Conservation (phyloP, 2,888 invertebrate genomes). For the Lasiommata megera region DNA sequence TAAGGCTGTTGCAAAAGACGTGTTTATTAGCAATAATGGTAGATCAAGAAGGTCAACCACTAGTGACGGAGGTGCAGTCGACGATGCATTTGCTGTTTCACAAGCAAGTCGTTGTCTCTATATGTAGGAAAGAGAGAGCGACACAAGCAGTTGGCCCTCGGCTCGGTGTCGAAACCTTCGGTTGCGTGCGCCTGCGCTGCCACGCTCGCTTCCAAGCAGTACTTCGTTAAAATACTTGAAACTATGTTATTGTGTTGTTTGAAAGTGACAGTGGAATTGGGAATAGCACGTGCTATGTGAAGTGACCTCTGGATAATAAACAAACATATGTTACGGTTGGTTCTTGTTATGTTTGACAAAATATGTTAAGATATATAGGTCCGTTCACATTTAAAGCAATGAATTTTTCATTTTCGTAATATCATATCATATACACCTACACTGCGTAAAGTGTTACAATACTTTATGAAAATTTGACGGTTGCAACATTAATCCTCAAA, state of each 20-base stretch:
- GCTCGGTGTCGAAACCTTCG: slow-evolving; percentile 67
- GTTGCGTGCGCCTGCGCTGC: slow-evolving; percentile 60
- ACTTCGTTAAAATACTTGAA: slow-evolving; percentile 49
- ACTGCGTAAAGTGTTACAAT: no score
- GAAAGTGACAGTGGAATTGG: slow-evolving; percentile 69
- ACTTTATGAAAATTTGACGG: no score
- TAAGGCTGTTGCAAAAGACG: slow-evolving; percentile 64
- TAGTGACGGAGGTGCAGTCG: slow-evolving; percentile 52
- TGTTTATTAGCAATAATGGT: slow-evolving; percentile 73
- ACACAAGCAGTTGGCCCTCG: slow-evolving; percentile 48
- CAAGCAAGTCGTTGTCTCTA: slow-evolving; percentile 19
- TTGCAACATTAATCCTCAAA: no score
- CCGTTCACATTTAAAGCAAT: not conserved
- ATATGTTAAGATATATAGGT: not conserved
- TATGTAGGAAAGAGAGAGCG: slow-evolving; percentile 55
- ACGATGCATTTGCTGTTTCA: slow-evolving; percentile 45
- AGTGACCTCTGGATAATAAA: slow-evolving; percentile 42
- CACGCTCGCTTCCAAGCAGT: slow-evolving; percentile 52
- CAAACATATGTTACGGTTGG: slow-evolving; percentile 43
- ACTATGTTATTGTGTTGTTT: slow-evolving; percentile 49
- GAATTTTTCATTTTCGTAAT: not conserved
- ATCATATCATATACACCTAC: no score
- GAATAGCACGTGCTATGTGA: slow-evolving; percentile 47
- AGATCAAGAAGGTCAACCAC: slow-evolving; percentile 69
- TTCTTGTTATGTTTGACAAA: slow-evolving; percentile 5